Base-by-base conservation (phyloP, 35 echinoderm and acorn worm species). In the Holothuria glaberrima region DNA sequence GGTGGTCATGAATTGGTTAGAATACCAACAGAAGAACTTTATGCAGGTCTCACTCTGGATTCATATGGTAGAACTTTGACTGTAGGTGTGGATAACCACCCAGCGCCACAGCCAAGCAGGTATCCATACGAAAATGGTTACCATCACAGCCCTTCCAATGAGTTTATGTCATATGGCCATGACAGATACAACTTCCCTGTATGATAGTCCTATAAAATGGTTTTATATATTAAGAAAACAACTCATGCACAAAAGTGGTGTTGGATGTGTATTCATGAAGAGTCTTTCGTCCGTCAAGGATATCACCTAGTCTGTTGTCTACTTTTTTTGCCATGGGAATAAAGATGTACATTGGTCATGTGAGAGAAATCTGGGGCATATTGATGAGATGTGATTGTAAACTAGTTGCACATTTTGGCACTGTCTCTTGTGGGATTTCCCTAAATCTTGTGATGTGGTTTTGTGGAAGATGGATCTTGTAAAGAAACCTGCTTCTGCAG, bases 21-120 rank as follows among this genome's bases (percentile, higher is more conserved):
- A 27, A 87, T 87, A 69, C 85, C 85, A 52, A 30, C 50, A 16
- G 85, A 87, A 10, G 85, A 87, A 59, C 65, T 87, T 30, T 87
- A 87, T 33, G 30, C 85, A 13, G 85, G 80, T 31, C 48, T 84
- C 19, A 62, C 57, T 9, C 61, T 61, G 80, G 80, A 84, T 63
- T 18, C 28, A 2, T 22, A 38, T 59, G 80, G 80, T 38, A 84
- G 56, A 25, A 58, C 50, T 19, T 34, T 83, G 33, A 58, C 59
- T 26, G 80, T 84, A 6, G 80, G 80, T 7, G 80, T 84, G 29
- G 80, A 84, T 22, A 84, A n/a, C 54, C 79, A 82, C 28, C 79
- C 79, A 21, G 38, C 30, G 13, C 79, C 30, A 7, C 20, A 27
- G 6, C 79, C 79, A n/a, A 30, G 48, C 25, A 28, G 50, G 22